Conservation (phyloP, 2,797 vertebrate genomes). For the Oreochromis grahami region DNA sequence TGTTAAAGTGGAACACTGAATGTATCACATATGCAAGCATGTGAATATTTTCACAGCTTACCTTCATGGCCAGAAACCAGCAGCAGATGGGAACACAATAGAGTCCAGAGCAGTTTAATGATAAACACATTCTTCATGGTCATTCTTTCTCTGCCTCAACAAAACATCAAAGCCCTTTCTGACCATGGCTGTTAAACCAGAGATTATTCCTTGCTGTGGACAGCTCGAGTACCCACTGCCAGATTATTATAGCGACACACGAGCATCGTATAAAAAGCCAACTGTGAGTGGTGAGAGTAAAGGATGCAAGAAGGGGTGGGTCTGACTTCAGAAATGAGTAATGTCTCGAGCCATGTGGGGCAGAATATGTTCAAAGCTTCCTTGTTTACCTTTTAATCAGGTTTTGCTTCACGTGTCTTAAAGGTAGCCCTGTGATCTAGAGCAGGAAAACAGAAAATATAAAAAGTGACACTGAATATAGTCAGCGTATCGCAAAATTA, state of each 20-base stretch:
- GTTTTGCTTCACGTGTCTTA: accelerated
- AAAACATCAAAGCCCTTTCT: neutral
- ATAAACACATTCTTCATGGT: neutral
- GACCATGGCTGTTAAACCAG: neutral
- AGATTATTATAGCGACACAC: neutral
- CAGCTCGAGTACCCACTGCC: neutral
- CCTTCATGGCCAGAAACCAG: neutral
- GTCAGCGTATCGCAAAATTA: neutral
- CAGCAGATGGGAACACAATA: neutral
- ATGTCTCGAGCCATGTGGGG: accelerated
- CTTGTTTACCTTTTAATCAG: accelerated
- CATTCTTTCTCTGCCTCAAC: neutral
- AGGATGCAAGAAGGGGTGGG: accelerated
- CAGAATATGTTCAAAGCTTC: accelerated
- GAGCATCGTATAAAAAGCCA: accelerated
- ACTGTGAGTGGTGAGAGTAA: neutral
- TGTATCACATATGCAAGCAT: neutral
- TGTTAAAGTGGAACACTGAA: accelerated
- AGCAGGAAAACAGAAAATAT: accelerated
- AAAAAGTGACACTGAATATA: neutral
- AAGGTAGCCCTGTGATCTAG: neutral
- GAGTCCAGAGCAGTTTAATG: neutral
- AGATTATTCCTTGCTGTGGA: neutral
- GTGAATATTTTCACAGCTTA: accelerated
- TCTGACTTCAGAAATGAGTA: neutral